These are phyloP conservation scores for Parapsyche elsis DNA, from an alignment of 1,140 invertebrate species.

Conservation along the genomic window DNA sequence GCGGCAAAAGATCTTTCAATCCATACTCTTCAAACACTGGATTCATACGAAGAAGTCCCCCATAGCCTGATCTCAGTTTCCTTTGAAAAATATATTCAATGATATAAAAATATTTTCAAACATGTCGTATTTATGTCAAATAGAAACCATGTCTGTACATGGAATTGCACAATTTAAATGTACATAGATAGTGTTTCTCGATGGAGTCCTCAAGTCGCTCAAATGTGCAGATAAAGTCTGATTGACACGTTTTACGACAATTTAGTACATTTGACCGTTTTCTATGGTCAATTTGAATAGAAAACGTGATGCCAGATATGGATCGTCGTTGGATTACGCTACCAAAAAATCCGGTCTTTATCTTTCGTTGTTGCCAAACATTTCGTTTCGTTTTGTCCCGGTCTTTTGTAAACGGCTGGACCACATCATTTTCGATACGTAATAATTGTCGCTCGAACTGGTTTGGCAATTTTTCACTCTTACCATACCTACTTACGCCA, in stretches of 20 bases:
- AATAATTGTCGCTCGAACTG: background rate
- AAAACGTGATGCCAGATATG: too few species aligned
- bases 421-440: background rate
- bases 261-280: too few species aligned
- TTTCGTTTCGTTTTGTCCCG: background rate
- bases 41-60: slow-evolving; percentile 86
- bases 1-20: slow-evolving; percentile 86
- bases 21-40: slow-evolving; percentile 89
- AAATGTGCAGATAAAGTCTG: too few species aligned
- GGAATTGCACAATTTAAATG: too few species aligned
- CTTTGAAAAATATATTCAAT: slow-evolving; percentile 61
- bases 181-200: too few species aligned
- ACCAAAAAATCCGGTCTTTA: slow-evolving; percentile 1
- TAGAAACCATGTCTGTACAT: too few species aligned
- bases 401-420: background rate
- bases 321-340: background rate
- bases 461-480: background rate
- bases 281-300: too few species aligned
- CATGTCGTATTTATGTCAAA: too few species aligned
- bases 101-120: too few species aligned
- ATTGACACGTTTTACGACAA: too few species aligned
- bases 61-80: slow-evolving; percentile 81
- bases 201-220: too few species aligned
- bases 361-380: slow-evolving; percentile 13
- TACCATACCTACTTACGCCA: background rate